Base-by-base conservation (phyloP, 2,888 invertebrate species). In the Vanessa cardui region DNA sequence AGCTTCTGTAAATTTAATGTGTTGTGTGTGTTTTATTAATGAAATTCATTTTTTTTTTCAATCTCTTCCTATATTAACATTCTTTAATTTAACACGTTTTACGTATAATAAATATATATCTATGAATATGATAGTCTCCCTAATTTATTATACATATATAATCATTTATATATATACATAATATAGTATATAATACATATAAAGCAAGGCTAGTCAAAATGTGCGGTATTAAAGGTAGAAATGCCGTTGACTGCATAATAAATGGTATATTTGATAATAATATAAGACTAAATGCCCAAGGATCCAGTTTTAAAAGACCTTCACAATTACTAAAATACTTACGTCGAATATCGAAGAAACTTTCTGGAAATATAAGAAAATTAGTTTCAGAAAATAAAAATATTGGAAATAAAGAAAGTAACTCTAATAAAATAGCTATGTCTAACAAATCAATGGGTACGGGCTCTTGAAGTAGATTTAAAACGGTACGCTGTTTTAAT, bases 281-380 rank as follows among this genome's bases (percentile, higher is more conserved):
- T 21, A 69, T 74, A 44, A 66, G 50, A 60, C 33, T 74, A 18
- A 70, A 72, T 58, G 68, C 72, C 6, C 73, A 73, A 46, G 71
- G 69, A 16, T 33, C 64, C 20, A 64, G 47, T 59, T 69, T 59
- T 20, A 64, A 39, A n/a, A 70, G 39, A 33, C 49, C 50, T 1
- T 20, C 49, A 2, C 31, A 61, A 49, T 9, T 61, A 1, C 49
- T 61, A 6, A 61, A 18, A 7, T 61, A 31, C 6, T 33, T 61
- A 18, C 18, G 61, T 26, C 26, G 26, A 26, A 26, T 26, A 26
- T 26, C 26, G 26, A 26, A 26, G 26, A 26, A 26, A 26, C 26
- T 26, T 26, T 26, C 26, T 26, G 26, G 26, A 26, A 26, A 26
- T 26, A 26, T 26, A 26, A 26, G 26, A 26, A 26, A 26, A 26